Base-by-base conservation (phyloP, 1,140 invertebrate species). In the Pemphigus obesinymphae region DNA sequence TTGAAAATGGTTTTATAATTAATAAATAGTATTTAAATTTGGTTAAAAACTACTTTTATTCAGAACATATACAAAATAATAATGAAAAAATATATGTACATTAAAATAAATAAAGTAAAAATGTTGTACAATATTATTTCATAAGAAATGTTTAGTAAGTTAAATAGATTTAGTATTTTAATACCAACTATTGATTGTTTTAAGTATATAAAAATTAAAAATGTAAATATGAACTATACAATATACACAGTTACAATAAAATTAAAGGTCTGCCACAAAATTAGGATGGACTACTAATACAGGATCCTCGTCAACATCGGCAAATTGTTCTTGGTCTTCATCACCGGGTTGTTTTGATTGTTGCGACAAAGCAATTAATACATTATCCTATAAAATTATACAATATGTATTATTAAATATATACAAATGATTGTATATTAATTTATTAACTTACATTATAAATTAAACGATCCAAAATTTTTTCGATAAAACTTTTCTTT, bases 391-490 rank as follows among this genome's bases (percentile, higher is more conserved):
- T 80, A 31, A 58, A 76, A 76, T 55, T 55, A 37, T 53, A 76
- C 3, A 58, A 8, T 23, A 53, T 53, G 0, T 29, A 48, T 7
- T 75, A 34, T 31, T 45, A 40, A 50, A 2, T 73, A 31, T 72
- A 73, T 5, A 7, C 10, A n/a, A 10, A 34, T n/a, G n/a, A n/a
- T n/a, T n/a, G n/a, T n/a, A n/a, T 23, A 13, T 70, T 3, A n/a
- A 23, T 34, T 29, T 6, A 23, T 55, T 7, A 20, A 91, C 91
- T 90, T 89, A 95, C 94, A 85, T 95, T 92, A 87, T 96, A 95
- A 84, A 97, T 94, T 11, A 99, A 90, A 82, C 97, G 89, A 86
- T 98, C 95, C 73, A 99, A 92, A 82, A 99, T 93, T 89, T 98
- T 98, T 86, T 99, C 96, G n/a, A 97, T 92, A 5, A 99, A 87